phyloP scores from a whole-genome alignment of 2,113 vertebrate genomes.

The Sardina pilchardus region DNA sequence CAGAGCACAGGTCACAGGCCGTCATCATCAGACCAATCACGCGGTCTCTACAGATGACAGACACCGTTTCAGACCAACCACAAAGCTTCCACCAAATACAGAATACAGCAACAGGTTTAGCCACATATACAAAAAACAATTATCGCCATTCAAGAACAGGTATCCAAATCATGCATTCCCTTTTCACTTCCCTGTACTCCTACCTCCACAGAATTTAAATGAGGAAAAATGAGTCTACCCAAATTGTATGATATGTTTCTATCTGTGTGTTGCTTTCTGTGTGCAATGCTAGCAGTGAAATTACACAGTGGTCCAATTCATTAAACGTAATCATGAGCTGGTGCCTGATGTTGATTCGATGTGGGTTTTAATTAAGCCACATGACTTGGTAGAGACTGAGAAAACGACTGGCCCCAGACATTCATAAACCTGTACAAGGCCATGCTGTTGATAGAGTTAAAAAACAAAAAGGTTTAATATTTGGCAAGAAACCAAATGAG shows the following conservation, averaged over 20 bases:
- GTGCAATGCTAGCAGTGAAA: background rate
- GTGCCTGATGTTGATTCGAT: background rate
- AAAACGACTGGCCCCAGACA: background rate
- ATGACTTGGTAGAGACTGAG: background rate
- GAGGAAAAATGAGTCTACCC: too few relatives aligned
- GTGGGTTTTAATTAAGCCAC: background rate
- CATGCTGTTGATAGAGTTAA: background rate
- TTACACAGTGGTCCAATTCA: background rate
- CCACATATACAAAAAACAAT: background rate
- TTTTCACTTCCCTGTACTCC: background rate
- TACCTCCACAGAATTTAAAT: too few relatives aligned
- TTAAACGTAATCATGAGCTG: background rate
- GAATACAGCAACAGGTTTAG: background rate
- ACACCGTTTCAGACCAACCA: constrained; percentile 44
- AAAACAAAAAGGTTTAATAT: background rate
- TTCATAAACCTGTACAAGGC: background rate
- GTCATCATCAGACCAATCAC: constrained; percentile 99
- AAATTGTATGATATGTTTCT: background rate
- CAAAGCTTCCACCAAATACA: background rate
- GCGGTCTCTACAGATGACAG: constrained; percentile 83
- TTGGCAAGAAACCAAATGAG: background rate
- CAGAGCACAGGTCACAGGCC: constrained; percentile 96
- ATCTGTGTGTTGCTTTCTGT: background rate
- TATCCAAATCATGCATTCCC: background rate
- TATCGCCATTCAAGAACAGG: background rate